Conservation (phyloP, 1,140 invertebrate species). For the Drosophila bocki region DNA sequence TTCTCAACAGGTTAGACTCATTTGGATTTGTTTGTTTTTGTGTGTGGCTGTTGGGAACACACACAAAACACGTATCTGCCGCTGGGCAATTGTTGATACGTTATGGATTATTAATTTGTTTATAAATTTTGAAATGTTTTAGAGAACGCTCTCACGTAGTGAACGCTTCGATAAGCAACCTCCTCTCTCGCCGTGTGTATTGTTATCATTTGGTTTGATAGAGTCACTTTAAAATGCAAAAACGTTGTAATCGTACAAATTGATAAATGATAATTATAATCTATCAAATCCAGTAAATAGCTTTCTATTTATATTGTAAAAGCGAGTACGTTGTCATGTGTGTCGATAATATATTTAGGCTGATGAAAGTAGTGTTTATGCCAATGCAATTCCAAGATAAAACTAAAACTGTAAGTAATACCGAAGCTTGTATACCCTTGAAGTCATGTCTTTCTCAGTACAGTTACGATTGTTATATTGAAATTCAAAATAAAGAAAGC, state of each 20-base stretch:
- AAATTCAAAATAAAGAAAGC: neutral
- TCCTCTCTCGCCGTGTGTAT: neutral
- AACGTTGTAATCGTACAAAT: neutral
- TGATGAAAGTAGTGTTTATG: constrained; percentile 1
- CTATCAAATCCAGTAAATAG: neutral
- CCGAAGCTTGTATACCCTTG: neutral
- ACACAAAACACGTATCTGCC: neutral
- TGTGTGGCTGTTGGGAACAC: neutral
- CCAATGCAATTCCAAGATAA: constrained; percentile 4
- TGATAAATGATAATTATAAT: neutral
- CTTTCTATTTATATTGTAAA: neutral
- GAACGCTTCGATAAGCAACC: neutral
- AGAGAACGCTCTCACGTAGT: neutral
- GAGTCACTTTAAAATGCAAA: neutral
- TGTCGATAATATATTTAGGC: neutral
- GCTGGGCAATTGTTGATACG: constrained; percentile 6
- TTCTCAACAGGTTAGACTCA: neutral
- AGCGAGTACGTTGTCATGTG: neutral
- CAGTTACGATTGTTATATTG: too few species aligned
- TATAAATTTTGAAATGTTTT: constrained; percentile 3
- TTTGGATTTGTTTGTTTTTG: neutral
- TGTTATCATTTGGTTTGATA: neutral
- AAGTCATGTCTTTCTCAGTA: too few species aligned
- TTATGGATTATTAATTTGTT: neutral
- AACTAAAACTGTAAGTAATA: neutral